Base-by-base conservation (phyloP, 2,113 vertebrate genomes). In the Phylloscopus trochiloides region DNA sequence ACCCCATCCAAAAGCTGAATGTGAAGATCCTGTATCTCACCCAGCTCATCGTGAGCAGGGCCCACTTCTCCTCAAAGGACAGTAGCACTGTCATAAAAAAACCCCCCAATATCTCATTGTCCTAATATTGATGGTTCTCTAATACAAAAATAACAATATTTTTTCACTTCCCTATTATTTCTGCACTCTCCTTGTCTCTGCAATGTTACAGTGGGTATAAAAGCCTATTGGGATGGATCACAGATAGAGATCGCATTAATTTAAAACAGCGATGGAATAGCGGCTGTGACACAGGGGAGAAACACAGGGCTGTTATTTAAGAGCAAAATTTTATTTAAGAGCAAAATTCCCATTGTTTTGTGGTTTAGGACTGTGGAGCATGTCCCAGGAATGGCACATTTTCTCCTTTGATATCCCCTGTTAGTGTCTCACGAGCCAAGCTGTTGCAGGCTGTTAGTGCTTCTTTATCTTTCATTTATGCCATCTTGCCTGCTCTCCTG, bases 391-490 rank as follows among this genome's bases (percentile, higher is more conserved):
- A 93, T 15, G 73, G 58, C 70, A 76, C n/a, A 78, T 85, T 92
- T 82, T 81, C 73, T 82, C 80, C 83, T 85, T 78, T 4, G 1
- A 19, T 52, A 88, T 82, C 72, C 71, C 38, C 50, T 88, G 0
- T 70, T 40, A 42, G 34, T 13, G 31, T 52, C 82, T 84, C 72
- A 40, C 10, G 59, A 88, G 86, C 86, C 59, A 71, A 63, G 51
- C 91, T 76, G 86, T 34, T 92, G 90, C 86, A 92, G 63, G 26
- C 72, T 75, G 32, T 95, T 96, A 79, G 67, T 70, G 59, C 73
- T 91, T 85, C 92, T 94, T 90, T 94, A 79, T 88, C 92, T 96
- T 94, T 66, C 95, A 91, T 92, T 96, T 96, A 70, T 94, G 89
- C 77, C 84, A 47, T 76, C 84, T 58, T 83, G 80, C 76, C 86